Evolutionary conservation across 1,140 invertebrate genomes (phyloP), one percentile per base, ranked within the genome.

Genomic region (Pseudomyrmex pallidus): DNA sequence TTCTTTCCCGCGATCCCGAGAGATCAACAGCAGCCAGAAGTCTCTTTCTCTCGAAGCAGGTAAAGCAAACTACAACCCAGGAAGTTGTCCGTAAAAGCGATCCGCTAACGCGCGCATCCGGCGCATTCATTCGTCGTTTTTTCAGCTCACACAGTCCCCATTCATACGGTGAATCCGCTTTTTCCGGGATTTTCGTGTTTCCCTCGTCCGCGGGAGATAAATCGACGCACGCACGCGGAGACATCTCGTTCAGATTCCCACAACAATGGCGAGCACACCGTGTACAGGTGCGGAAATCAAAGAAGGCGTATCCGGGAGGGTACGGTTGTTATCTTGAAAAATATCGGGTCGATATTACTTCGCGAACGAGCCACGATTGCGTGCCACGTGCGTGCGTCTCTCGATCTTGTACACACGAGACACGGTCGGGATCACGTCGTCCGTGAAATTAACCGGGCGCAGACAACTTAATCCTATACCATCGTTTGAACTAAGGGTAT

Each of bases 41-140:
- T 46, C 17, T 57, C 12, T 20, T 35, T 57, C 12, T 20, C 22
- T 70, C 52, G 13, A n/a, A 44, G 17, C 82, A 84, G 85, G 82
- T 87, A 88, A 62, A 46, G 52, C 15, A 46, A 70, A 66, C 68
- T n/a, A 44, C 59, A 13, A 13, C 20, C 72, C 87, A 87, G 88
- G 87, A 89, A 89, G 88, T 89, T 68, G 88, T 12, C 8, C 22
- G 80, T 88, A 86, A 89, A 35, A 88, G 72, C 80, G 76, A 89
- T 86, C 80, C 48, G 9, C 22, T 64, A 57, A 50, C 35, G 63
- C 12, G 64, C 15, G 54, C 74, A 86, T 89, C 87, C 87, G 85
- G 85, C n/a, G 9, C 52, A 89, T 89, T 66, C 56, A 85, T 73
- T 57, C 61, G 5, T 8, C 12, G 44, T 15, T 63, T 62, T 88